These are phyloP conservation scores for Dromococcyx pavoninus DNA, from an alignment of 2,797 vertebrate genomes.

Conservation along the genomic window DNA sequence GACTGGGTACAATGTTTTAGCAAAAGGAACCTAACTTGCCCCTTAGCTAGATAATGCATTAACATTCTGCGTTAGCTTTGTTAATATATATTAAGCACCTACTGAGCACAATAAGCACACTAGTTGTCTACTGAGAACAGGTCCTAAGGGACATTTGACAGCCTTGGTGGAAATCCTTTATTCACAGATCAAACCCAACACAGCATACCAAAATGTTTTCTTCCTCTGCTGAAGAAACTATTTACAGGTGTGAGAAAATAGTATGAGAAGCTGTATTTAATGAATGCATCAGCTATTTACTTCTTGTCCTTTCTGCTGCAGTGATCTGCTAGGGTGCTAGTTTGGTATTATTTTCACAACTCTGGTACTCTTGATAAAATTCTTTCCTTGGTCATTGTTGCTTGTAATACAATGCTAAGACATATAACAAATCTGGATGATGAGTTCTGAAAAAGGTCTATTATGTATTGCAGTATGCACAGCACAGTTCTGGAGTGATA, in stretches of 20 bases:
- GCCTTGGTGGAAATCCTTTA: neutral
- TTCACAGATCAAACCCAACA: neutral
- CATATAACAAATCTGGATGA: neutral
- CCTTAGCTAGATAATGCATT: neutral
- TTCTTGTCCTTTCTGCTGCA: neutral
- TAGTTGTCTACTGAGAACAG: neutral
- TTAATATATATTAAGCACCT: neutral
- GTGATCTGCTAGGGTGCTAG: neutral
- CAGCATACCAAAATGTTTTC: neutral
- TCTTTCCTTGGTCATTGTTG: neutral
- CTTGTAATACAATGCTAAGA: neutral
- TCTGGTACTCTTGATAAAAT: neutral
- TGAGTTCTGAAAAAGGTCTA: neutral
- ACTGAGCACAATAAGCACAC: neutral
- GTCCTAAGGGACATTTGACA: neutral
- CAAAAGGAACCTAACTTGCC: neutral
- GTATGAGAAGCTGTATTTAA: neutral
- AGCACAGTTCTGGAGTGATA: constrained; percentile 75
- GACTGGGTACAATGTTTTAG: neutral
- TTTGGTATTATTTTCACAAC: neutral
- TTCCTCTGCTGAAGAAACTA: neutral
- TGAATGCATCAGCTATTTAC: neutral
- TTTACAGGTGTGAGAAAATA: neutral
- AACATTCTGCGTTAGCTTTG: neutral
- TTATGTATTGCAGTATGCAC: constrained; percentile 74